Evolutionary conservation across 2,888 invertebrate genomes (phyloP), one percentile per base, ranked within the genome.

Genomic region (Allygus modestus): DNA sequence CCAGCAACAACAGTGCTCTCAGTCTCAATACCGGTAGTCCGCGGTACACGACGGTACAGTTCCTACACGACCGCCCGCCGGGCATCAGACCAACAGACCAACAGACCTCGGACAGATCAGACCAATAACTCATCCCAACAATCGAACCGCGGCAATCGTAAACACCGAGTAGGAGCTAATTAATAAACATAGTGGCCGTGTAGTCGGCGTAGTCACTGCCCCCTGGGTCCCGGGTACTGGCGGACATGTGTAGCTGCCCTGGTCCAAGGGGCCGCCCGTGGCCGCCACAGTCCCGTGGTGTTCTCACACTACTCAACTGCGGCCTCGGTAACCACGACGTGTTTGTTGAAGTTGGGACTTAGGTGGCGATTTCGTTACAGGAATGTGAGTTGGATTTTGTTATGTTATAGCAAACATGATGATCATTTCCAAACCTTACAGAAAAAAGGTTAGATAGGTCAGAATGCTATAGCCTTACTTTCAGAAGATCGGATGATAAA

Each of bases 141-240:
- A 65, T 65, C 54, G 54, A 23, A 54, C 54, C 54, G 54, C 20
- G 9, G 7, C 54, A n/a, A 20, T 23, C 65, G 65, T 65, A 65
- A 65, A 65, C 65, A 15, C 26, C 5, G 17, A 26, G 12, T 26
- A 1, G 65, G 15, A 17, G 65, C 65, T 65, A 65, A 65, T 65
- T 65, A 65, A 65, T 65, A 65, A 65, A 65, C 65, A 65, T 65
- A 9, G 65, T 65, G 65, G 7, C 31, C 31, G 65, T 28, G 65
- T 65, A 65, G 65, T 54, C 28, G 31, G 65, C 28, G 28, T 31
- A n/a, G 51, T 51, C 12, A 11, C 41, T 41, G 41, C 41, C 41
- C 11, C 41, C 41, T n/a, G n/a, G n/a, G n/a, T n/a, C 46, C 12
- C 46, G 9, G 9, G 17, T 58, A 20, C 58, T 58, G 51, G n/a